A percentile compares a stretch with the other conserved stretches of the same genome.
These are phyloP conservation scores for Pseudomyrmex pallidus DNA, from an alignment of 1,140 invertebrate species.

Conservation along the genomic window DNA sequence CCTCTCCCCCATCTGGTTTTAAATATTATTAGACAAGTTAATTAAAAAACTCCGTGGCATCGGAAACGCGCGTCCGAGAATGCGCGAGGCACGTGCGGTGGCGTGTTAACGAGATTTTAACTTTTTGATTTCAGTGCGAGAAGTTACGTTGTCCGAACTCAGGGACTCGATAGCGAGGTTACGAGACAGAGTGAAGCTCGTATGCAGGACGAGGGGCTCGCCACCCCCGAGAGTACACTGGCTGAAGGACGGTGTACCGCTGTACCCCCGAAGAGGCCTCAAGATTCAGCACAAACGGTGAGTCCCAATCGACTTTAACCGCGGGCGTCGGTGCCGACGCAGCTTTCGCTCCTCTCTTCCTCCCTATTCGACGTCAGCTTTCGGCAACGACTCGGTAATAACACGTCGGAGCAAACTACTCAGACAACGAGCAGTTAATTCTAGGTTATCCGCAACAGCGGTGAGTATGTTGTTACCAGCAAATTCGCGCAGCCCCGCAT, in stretches of 20 bases:
- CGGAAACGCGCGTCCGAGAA: background rate
- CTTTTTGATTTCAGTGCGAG: slow-evolving; percentile 81
- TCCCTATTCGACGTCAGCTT: slow-evolving; percentile 9
- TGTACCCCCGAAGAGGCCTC: slow-evolving; percentile 85
- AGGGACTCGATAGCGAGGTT: slow-evolving; percentile 84
- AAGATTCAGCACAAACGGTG: slow-evolving; percentile 85
- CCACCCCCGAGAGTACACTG: slow-evolving; percentile 90
- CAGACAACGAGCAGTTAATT: slow-evolving; percentile 48
- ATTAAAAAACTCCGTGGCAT: slow-evolving; percentile 10
- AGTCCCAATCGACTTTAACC: slow-evolving; percentile 61
- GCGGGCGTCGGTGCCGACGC: background rate
- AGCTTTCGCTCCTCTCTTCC: background rate
- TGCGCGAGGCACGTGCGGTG: background rate
- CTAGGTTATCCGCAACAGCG: slow-evolving; percentile 47
- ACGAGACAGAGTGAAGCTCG: slow-evolving; percentile 87
- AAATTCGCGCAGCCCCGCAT: background rate
- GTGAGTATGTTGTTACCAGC: slow-evolving; percentile 11
- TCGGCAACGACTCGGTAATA: slow-evolving; percentile 35
- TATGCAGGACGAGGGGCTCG: slow-evolving; percentile 89
- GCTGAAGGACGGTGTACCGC: slow-evolving; percentile 90
- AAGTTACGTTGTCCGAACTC: slow-evolving; percentile 84
- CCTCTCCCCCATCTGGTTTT: background rate
- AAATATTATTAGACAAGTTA: slow-evolving; percentile 29
- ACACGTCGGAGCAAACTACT: slow-evolving; percentile 38
- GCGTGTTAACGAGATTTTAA: slow-evolving; percentile 40